Percentiles rank a stretch among this genome's conserved stretches.
These are phyloP conservation scores for Molanna angustata DNA, from an alignment of 2,888 invertebrate species.

Conservation along the genomic window DNA sequence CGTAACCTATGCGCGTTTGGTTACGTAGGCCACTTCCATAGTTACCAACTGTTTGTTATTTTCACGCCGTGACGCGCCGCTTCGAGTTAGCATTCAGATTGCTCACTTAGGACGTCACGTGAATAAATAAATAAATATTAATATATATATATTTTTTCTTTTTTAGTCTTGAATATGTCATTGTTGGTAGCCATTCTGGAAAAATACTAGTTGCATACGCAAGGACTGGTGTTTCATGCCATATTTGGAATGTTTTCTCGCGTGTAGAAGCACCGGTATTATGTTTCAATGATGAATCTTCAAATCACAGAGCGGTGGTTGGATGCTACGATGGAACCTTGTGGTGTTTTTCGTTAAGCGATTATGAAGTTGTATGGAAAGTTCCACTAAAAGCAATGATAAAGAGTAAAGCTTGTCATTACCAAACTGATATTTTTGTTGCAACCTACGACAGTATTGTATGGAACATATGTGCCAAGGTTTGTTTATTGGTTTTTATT, in stretches of 20 bases:
- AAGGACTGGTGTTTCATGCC: conserved; percentile 50
- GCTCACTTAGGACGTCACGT: too few relatives aligned
- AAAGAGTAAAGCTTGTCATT: conserved; percentile 56
- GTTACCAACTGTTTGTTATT: too few relatives aligned
- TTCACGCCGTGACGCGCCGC: too few relatives aligned
- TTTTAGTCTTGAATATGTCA: conserved; percentile 39
- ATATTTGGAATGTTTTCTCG: conserved; percentile 56
- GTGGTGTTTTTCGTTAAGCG: conserved; percentile 58
- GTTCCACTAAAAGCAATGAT: conserved; percentile 60
- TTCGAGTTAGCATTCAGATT: too few relatives aligned
- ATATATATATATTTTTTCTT: background rate
- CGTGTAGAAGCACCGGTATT: conserved; percentile 69
- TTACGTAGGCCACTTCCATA: too few relatives aligned
- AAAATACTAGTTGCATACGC: conserved; percentile 60
- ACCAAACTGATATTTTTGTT: conserved; percentile 53
- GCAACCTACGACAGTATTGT: conserved; percentile 71
- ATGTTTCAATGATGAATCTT: conserved; percentile 37
- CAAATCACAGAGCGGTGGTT: conserved; percentile 48
- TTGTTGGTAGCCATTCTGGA: conserved; percentile 75
- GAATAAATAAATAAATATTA: background rate
- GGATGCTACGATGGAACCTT: conserved; percentile 76
- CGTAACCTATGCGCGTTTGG: too few relatives aligned
- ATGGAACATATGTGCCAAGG: conserved; percentile 57
- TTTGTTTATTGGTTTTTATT: conserved; percentile 37
- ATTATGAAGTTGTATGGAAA: conserved; percentile 60